phyloP scores from a whole-genome alignment of 2,113 vertebrate species.

The Illadopsis cleaveri region DNA sequence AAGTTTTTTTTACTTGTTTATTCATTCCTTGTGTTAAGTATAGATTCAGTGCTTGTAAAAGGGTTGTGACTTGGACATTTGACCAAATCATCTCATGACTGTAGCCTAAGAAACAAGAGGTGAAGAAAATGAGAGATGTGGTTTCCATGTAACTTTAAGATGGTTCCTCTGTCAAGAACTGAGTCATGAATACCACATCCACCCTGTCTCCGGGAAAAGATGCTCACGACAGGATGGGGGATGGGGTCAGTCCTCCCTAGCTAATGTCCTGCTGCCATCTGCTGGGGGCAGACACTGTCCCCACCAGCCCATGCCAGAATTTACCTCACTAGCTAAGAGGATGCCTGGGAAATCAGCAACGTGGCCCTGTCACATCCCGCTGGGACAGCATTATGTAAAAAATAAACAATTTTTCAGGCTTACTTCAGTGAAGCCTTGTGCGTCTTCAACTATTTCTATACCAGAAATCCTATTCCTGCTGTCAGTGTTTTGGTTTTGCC shows the following conservation, averaged over 20 bases:
- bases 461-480: background rate
- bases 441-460: background rate
- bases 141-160: background rate
- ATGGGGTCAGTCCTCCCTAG: background rate
- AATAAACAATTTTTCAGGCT: background rate
- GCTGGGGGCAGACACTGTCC: background rate
- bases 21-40: background rate
- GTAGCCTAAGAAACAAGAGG: background rate
- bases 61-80: background rate
- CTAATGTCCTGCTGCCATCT: conserved; percentile 60
- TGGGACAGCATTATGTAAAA: background rate
- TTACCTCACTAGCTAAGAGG: background rate
- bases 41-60: background rate
- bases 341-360: background rate
- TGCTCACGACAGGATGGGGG: background rate
- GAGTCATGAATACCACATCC: conserved; percentile 61
- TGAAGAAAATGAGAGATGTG: background rate
- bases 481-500: background rate
- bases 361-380: background rate
- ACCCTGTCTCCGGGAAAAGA: conserved; percentile 6
- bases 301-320: background rate
- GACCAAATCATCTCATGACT: background rate
- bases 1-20: background rate
- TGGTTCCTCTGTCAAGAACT: conserved; percentile 20
- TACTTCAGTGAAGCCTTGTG: background rate